Base-by-base conservation (phyloP, 2,888 invertebrate species). In the Acrobasis repandana region DNA sequence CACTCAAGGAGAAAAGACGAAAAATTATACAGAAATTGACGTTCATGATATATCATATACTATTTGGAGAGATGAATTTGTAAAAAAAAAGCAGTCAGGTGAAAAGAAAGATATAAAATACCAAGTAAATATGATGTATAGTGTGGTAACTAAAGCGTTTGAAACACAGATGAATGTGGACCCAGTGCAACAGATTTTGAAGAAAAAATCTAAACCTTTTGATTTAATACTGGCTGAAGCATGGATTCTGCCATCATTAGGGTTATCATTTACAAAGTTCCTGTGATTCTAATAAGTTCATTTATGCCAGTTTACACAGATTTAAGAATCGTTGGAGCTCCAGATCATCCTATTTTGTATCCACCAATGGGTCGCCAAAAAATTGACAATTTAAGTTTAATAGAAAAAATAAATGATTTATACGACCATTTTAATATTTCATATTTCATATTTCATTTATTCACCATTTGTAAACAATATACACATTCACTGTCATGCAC, bases 21-120 rank as follows among this genome's bases (percentile, higher is more conserved):
- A 16, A 11, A 86, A 83, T 56, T 69, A 82, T 4, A 80, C 71
- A 2, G 82, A 86, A 71, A 80, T 87, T 3, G 73, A 82, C 34
- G 52, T 81, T 0, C 68, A 77, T 46, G 72, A 82, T 9, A 43
- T 76, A 18, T 82, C 82, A 0, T 82, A 85, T 15, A 56, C 66
- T 9, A 20, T 66, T 14, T 73, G 68, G 72, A 60, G 48, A 9
- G 61, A 68, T 34, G 20, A 60, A 15, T 64, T 73, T 9, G 14
- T 65, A 0, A 47, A 36, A 20, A 61, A 58, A 5, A 2, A 57
- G 0, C 52, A 2, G 11, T 38, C 61, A 0, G 66, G 61, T 33
- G 74, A 69, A 0, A 67, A 60, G 2, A 64, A 64, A 57, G 54
- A 70, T 28, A 56, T 66, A 0, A 9, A 52, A 0, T 15, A 46